Conservation (phyloP, 2,113 vertebrate genomes). For the Serilophus lunatus region DNA sequence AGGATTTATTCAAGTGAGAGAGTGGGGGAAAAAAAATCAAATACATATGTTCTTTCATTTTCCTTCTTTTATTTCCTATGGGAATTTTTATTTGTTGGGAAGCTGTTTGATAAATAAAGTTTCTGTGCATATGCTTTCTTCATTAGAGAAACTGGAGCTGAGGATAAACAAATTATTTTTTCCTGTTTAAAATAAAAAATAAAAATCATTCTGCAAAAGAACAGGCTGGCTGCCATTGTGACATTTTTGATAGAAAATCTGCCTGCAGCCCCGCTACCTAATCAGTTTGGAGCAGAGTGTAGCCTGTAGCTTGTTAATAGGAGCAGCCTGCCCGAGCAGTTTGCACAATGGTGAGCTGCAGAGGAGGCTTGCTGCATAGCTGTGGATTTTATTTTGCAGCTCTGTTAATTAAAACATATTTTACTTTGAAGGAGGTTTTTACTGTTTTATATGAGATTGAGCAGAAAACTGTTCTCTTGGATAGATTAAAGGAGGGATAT, state of each 20-base stretch:
- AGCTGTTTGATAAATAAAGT: not conserved
- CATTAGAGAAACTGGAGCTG: not conserved
- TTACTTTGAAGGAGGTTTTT: slow-evolving; percentile 47
- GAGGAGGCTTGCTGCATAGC: slow-evolving; percentile 20
- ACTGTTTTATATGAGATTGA: slow-evolving; percentile 31
- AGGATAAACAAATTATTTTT: not conserved
- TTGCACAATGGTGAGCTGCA: slow-evolving; percentile 1
- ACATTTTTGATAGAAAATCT: slow-evolving; percentile 33
- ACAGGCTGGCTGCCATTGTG: slow-evolving; percentile 14
- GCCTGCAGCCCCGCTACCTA: slow-evolving; percentile 42
- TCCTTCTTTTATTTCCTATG: not conserved
- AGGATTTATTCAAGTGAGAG: not conserved
- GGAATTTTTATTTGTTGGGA: not conserved
- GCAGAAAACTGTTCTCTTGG: slow-evolving; percentile 22
- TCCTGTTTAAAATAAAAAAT: not conserved
- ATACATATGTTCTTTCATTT: not conserved
- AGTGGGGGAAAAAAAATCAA: not conserved
- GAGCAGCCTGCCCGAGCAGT: slow-evolving; percentile 16
- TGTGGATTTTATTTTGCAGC: slow-evolving; percentile 50
- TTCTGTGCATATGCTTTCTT: not conserved
- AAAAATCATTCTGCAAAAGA: not conserved
- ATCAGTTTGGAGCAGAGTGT: slow-evolving; percentile 30
- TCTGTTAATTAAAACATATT: slow-evolving; percentile 60
- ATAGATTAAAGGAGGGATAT: slow-evolving; percentile 30
- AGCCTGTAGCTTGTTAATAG: slow-evolving; percentile 56